Evolutionary conservation across 2,797 vertebrate species (phyloP).

Genomic region (Lindbergichthys nudifrons): DNA sequence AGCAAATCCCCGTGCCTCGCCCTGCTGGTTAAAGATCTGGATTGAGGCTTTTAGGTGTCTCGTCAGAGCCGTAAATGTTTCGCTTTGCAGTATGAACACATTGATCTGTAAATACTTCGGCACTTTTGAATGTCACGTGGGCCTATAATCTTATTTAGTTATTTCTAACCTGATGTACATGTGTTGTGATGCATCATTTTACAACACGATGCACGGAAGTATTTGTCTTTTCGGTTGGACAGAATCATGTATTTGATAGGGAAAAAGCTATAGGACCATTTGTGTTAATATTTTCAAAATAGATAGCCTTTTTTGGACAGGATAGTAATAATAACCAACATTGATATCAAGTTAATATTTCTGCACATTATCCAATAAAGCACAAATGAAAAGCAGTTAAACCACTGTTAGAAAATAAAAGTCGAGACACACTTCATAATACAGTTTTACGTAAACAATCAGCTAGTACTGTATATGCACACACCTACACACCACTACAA

Average conservation of each 20-base stretch:
- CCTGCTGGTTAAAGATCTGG: constrained; percentile 39
- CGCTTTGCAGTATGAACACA: constrained; percentile 12
- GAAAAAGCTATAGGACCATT: not conserved
- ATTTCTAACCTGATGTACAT: not conserved
- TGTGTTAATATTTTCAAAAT: not conserved
- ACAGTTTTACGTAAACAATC: not conserved
- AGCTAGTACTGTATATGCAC: not conserved
- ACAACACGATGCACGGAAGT: not conserved
- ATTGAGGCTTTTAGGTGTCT: constrained; percentile 29
- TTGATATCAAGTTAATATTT: not conserved
- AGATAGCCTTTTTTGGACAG: not conserved
- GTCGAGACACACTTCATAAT: not conserved
- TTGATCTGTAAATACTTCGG: constrained; percentile 22
- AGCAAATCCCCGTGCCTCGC: constrained; percentile 5
- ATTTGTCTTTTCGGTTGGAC: not conserved
- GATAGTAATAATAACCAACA: not conserved
- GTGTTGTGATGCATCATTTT: not conserved
- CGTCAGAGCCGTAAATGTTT: constrained; percentile 9
- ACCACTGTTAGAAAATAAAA: too few relatives aligned
- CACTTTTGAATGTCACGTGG: constrained; percentile 14
- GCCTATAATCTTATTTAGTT: not conserved
- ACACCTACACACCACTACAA: constrained; percentile 3
- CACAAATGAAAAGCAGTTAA: too few relatives aligned
- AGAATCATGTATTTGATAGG: not conserved
- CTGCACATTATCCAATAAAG: too few relatives aligned